These are phyloP conservation scores for Hystrix brachyura DNA, from an alignment of 2,113 vertebrate species.

Conservation along the genomic window DNA sequence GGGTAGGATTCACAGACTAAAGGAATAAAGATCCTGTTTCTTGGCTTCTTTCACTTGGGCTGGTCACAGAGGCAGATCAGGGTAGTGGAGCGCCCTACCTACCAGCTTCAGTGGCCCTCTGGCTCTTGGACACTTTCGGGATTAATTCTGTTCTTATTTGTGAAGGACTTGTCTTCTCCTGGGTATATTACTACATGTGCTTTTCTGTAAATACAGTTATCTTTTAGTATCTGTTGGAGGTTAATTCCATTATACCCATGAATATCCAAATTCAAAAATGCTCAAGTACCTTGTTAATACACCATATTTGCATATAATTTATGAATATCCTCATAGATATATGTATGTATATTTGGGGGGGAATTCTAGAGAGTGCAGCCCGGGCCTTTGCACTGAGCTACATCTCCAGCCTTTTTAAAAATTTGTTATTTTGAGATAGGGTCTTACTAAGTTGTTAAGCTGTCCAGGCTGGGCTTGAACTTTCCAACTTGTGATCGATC, in stretches of 20 bases:
- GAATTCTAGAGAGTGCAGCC: neutral
- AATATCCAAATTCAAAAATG: neutral
- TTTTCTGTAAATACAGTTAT: neutral
- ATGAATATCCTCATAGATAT: neutral
- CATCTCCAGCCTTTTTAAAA: neutral
- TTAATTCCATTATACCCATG: neutral
- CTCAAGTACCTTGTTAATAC: neutral
- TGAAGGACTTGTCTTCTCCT: neutral
- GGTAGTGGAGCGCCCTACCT: neutral
- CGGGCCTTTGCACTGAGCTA: neutral
- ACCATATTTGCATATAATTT: neutral
- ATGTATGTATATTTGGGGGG: too few relatives aligned
- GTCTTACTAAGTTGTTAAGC: neutral
- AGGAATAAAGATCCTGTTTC: neutral
- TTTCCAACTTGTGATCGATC: neutral
- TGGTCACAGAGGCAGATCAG: neutral
- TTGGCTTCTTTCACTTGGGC: neutral
- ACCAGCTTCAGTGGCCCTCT: neutral
- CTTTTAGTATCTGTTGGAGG: neutral
- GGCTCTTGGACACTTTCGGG: neutral
- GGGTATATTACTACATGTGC: too few relatives aligned
- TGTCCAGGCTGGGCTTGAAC: neutral
- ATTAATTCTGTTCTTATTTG: constrained; percentile 9
- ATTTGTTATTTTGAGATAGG: neutral
- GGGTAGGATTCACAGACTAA: neutral